Conservation (phyloP, 2,888 invertebrate genomes). For the Cantharis rustica region DNA sequence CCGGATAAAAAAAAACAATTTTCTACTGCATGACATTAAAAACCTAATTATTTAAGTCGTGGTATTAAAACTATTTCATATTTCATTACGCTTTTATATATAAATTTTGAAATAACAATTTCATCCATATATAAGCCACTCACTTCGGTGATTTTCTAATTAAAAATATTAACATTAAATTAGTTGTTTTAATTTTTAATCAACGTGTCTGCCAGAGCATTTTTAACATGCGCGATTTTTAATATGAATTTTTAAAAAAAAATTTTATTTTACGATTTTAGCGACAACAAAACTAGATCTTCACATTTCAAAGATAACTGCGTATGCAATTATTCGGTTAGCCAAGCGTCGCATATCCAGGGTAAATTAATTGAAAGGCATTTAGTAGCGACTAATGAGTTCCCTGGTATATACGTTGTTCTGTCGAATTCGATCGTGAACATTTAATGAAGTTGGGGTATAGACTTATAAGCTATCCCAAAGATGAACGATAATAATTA, state of each 20-base stretch:
- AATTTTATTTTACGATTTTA: background rate
- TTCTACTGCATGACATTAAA: background rate
- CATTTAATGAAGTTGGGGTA: slow-evolving; percentile 49
- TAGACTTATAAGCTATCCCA: slow-evolving; percentile 33
- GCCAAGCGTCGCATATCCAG: slow-evolving; percentile 32
- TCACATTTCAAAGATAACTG: slow-evolving; percentile 6
- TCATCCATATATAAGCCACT: background rate
- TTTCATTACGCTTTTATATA: background rate
- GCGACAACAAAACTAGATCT: background rate
- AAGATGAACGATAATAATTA: slow-evolving; percentile 26
- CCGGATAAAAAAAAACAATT: background rate
- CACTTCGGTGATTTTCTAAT: background rate
- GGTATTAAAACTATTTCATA: background rate
- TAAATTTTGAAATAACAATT: background rate
- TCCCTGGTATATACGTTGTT: slow-evolving; percentile 38
- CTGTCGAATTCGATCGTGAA: slow-evolving; percentile 50
- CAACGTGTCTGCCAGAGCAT: background rate
- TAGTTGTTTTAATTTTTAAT: background rate
- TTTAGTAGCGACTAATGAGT: slow-evolving; percentile 50
- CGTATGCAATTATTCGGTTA: slow-evolving; percentile 28
- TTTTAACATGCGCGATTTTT: background rate
- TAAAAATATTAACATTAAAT: background rate
- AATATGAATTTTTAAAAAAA: background rate
- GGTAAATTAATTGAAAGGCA: slow-evolving; percentile 46
- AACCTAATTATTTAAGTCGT: background rate